Conservation (phyloP, 2,113 vertebrate species). For the Spea multiplicata region DNA sequence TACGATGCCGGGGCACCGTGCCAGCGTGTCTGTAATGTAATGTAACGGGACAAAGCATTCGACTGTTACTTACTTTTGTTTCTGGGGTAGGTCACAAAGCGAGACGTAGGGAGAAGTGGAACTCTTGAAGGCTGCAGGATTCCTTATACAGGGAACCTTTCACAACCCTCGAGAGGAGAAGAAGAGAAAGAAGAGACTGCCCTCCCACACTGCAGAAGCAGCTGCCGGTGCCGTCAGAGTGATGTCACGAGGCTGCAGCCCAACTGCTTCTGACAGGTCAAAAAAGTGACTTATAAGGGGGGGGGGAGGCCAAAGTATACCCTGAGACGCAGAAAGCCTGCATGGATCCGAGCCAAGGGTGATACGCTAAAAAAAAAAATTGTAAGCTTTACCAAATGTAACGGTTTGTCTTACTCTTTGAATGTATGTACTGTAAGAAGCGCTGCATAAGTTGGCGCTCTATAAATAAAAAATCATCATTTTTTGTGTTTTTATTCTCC, state of each 20-base stretch:
- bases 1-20: neutral
- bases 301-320: slow-evolving; percentile 18
- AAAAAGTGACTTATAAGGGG: slow-evolving; percentile 8
- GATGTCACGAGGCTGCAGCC: slow-evolving; percentile 44
- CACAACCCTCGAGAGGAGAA: slow-evolving; percentile 11
- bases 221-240: slow-evolving; percentile 18
- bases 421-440: no score
- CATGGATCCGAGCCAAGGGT: neutral
- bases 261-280: slow-evolving; percentile 2
- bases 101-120: neutral
- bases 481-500: no score
- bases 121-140: slow-evolving; percentile 1
- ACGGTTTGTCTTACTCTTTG: no score
- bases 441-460: no score
- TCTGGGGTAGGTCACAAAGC: neutral
- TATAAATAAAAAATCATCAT: no score
- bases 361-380: neutral
- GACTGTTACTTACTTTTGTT: slow-evolving; percentile 32
- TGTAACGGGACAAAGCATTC: neutral
- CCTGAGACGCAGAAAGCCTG: neutral
- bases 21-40: neutral
- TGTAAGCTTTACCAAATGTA: neutral
- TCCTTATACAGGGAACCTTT: slow-evolving; percentile 19
- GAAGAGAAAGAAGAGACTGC: slow-evolving; percentile 8
- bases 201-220: slow-evolving; percentile 30